These are phyloP conservation scores for Burhinus oedicnemus DNA, from an alignment of 2,113 vertebrate species.

Conservation along the genomic window DNA sequence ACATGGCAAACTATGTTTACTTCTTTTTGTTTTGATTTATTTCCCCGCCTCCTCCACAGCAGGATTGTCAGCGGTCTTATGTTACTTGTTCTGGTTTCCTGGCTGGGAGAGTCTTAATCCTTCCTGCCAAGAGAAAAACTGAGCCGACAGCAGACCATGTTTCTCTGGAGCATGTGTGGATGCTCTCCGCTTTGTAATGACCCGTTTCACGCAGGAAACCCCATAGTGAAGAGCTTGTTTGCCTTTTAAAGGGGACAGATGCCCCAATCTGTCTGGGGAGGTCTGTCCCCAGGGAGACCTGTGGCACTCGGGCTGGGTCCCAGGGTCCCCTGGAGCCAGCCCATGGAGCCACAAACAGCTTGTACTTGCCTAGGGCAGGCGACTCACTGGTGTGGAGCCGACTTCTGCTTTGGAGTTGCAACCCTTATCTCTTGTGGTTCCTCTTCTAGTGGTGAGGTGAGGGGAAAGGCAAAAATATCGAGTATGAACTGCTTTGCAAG, in stretches of 20 bases:
- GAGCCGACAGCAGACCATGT: neutral
- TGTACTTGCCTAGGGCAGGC: fast-evolving
- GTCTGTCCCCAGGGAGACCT: neutral
- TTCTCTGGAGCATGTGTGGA: neutral
- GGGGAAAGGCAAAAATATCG: neutral
- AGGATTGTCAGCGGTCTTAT: neutral
- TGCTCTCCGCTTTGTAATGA: neutral
- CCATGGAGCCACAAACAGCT: fast-evolving
- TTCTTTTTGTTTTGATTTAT: neutral
- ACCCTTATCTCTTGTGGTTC: fast-evolving
- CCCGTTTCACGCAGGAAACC: fast-evolving
- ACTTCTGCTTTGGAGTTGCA: neutral
- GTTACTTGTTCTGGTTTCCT: neutral
- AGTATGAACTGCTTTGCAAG: neutral
- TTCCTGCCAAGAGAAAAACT: neutral
- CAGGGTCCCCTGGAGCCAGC: neutral
- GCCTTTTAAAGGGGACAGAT: neutral
- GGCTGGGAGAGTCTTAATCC: neutral
- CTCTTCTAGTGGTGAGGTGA: neutral
- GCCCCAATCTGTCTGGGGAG: fast-evolving
- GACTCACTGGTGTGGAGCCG: fast-evolving
- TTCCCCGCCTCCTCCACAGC: neutral
- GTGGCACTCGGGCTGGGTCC: neutral
- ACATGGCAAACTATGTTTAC: neutral
- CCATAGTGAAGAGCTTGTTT: fast-evolving